Evolutionary conservation across 2,113 vertebrate genomes (phyloP).

Genomic region (Gymnogyps californianus): DNA sequence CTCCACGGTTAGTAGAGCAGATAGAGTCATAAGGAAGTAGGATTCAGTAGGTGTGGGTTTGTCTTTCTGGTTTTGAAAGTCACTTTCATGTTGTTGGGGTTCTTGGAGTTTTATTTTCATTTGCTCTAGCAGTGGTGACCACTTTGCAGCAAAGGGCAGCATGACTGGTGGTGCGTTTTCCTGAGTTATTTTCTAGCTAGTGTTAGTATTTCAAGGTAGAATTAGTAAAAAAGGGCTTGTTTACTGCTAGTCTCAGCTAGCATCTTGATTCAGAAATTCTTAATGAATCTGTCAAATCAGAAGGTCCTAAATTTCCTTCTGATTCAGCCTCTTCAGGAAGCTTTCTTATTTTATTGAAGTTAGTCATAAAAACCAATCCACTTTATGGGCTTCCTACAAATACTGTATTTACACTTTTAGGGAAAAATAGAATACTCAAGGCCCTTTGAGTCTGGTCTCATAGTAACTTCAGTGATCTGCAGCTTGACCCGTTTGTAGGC

Average conservation of each 20-base stretch:
- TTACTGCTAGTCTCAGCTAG: not conserved
- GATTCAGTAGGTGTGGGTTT: not conserved
- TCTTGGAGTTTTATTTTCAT: not conserved
- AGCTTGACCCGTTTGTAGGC: not conserved
- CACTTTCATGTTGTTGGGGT: not conserved
- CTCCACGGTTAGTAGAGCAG: not conserved
- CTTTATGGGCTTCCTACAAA: not conserved
- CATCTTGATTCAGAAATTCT: not conserved
- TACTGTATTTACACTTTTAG: not conserved
- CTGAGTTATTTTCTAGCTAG: not conserved
- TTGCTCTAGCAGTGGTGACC: not conserved
- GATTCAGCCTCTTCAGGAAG: not conserved
- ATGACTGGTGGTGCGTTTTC: not conserved
- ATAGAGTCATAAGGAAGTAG: not conserved
- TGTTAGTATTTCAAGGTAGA: not conserved
- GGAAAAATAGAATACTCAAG: not conserved
- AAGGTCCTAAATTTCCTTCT: not conserved
- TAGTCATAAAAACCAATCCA: not conserved
- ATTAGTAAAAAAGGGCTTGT: not conserved
- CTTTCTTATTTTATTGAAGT: not conserved
- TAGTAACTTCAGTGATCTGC: not conserved
- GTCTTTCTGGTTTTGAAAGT: not conserved
- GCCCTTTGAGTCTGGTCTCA: not conserved
- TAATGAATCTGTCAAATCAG: not conserved
- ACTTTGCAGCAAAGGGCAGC: not conserved